Percentiles rank a stretch among this genome's conserved stretches.
Conservation (phyloP, 2,888 invertebrate species). For the Cinara cedri region DNA sequence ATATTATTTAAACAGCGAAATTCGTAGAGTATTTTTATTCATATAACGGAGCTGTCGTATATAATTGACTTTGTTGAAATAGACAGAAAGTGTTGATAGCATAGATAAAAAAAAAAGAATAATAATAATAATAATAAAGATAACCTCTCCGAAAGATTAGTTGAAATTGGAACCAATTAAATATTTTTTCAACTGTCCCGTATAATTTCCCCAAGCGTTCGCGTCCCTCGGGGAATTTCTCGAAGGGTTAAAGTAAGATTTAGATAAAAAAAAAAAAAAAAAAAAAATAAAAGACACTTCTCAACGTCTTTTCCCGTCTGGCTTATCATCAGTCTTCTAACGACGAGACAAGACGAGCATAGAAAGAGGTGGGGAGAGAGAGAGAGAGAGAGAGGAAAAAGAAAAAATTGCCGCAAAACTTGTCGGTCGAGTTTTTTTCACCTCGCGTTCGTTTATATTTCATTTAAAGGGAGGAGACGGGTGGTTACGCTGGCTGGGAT, state of each 20-base stretch:
- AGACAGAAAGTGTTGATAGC: background rate
- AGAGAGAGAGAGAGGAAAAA: background rate
- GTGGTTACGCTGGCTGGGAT: slow-evolving; percentile 17
- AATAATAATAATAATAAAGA: background rate
- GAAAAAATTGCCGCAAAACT: slow-evolving; percentile 19
- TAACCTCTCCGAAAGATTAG: background rate
- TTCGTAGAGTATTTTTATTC: no score
- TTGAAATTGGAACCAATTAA: slow-evolving; percentile 33
- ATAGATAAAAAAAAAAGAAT: background rate
- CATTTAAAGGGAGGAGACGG: no score
- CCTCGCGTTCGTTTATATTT: slow-evolving; percentile 29
- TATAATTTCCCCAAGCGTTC: background rate
- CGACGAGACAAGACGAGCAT: no score
- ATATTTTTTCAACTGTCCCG: slow-evolving; percentile 46
- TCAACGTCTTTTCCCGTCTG: slow-evolving; percentile 35
- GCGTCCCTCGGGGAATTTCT: slow-evolving; percentile 13
- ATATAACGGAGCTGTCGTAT: no score
- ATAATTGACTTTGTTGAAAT: background rate
- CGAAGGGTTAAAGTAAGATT: slow-evolving; percentile 35
- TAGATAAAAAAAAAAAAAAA: background rate
- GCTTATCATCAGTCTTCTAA: slow-evolving; percentile 37
- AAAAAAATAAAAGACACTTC: slow-evolving; percentile 23
- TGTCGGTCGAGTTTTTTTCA: slow-evolving; percentile 1
- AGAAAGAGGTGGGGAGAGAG: no score
- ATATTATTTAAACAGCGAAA: no score